Base-by-base conservation (phyloP, 2,113 vertebrate species). In the Pelecanoides urinatrix region DNA sequence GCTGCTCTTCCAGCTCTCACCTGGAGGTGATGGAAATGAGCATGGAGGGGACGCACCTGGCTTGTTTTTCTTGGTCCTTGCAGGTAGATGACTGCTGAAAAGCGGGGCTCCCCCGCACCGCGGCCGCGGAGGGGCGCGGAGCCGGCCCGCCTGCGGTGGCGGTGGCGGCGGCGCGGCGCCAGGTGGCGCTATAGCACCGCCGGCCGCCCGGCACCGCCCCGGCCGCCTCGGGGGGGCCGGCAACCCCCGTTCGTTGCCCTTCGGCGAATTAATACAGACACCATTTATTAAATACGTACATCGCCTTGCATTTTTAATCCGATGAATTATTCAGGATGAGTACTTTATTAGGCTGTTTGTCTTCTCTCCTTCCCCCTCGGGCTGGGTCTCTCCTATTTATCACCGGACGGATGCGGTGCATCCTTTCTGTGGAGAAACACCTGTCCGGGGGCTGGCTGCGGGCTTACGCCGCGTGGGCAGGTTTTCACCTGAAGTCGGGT, bases 381-480 rank as follows among this genome's bases (percentile, higher is more conserved):
- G 19, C 63, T 70, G 22, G 10, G 6, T 44, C 16, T 55, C 44
- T 23, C 2, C 1, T 65, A 6, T 80, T 74, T 70, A 25, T 80
- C 72, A 23, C 40, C 0, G 0, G 20, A 30, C 27, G 12, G 52
- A 44, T 16, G 38, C 2, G 3, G 55, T 1, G 2, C 21, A 7
- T 38, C 1, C 0, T 68, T 66, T 73, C 63, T 40, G 71, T 7
- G 11, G 42, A 49, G 62, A 52, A 79, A 67, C 29, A 4, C 50
- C 71, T 40, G 4, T 13, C 59, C 21, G 13, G 8, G 36, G 16
- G 22, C 40, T 40, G 9, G 7, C 16, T 42, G 32, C 20, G 16
- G 44, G 7, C 72, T 88, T 59, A 16, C 19, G 26, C 14, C 13
- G 1, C 1, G 0, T 40, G 22, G 34, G 38, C 23, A 73, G 13